phyloP scores from a whole-genome alignment of 2,797 vertebrate species.

The Cyclura pinguis region DNA sequence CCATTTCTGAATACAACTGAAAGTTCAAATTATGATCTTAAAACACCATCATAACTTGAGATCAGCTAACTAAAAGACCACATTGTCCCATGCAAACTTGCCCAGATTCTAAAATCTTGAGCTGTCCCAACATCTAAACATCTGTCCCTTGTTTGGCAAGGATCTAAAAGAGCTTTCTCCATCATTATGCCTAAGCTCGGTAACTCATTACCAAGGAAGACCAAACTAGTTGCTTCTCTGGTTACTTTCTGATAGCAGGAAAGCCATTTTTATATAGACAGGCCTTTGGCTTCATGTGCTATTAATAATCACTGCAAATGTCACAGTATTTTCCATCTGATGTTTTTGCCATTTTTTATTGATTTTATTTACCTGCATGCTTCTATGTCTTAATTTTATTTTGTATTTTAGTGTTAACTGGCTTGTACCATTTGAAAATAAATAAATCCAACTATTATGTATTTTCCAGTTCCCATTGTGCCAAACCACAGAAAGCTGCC shows the following conservation, averaged over 20 bases:
- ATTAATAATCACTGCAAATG: background rate
- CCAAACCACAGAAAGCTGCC: background rate
- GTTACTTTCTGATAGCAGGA: background rate
- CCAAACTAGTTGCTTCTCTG: background rate
- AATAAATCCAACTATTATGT: background rate
- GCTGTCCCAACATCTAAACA: background rate
- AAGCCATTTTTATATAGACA: background rate
- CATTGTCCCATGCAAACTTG: background rate
- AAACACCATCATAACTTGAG: background rate
- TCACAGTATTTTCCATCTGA: background rate
- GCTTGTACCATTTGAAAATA: background rate
- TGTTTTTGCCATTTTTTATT: background rate
- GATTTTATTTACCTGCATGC: background rate
- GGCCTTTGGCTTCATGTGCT: background rate
- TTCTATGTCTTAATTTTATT: background rate
- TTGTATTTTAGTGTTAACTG: background rate
- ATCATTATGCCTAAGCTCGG: background rate
- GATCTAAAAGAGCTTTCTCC: background rate
- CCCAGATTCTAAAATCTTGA: background rate
- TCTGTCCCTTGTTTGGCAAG: background rate
- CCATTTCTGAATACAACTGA: background rate
- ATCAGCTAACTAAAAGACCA: background rate
- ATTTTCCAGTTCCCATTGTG: background rate
- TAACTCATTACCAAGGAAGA: background rate
- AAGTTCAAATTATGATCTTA: background rate